Evolutionary conservation across 2,113 vertebrate genomes (phyloP).

Genomic region (Corythornis cristatus): DNA sequence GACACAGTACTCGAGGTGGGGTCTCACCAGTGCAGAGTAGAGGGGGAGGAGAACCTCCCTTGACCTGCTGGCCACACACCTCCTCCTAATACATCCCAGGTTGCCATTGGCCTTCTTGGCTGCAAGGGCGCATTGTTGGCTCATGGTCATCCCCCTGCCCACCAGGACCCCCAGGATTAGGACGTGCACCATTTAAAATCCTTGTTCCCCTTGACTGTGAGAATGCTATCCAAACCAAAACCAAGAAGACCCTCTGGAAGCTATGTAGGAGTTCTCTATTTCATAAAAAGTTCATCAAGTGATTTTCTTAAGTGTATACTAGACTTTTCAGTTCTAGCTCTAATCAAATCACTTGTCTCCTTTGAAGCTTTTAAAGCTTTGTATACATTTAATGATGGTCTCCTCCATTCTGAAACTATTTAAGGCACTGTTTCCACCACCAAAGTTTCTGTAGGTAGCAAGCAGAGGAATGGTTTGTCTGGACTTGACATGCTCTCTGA

Average conservation of each 20-base stretch:
- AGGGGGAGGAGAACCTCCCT: no score
- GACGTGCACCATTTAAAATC: not conserved
- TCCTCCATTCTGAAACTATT: not conserved
- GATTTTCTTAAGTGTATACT: not conserved
- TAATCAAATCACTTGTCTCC: not conserved
- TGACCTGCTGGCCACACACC: no score
- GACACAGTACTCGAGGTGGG: no score
- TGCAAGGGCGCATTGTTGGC: no score
- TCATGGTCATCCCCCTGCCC: no score
- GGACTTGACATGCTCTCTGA: not conserved
- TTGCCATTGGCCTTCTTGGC: no score
- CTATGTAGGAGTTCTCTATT: not conserved
- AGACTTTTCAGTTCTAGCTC: not conserved
- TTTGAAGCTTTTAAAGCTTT: conserved; percentile 17
- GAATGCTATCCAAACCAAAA: not conserved
- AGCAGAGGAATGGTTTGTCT: not conserved
- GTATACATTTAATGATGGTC: not conserved
- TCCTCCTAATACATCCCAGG: no score
- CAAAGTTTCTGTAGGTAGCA: not conserved
- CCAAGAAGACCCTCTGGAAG: not conserved
- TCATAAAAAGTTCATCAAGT: not conserved
- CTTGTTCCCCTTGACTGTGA: not conserved
- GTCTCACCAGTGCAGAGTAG: no score
- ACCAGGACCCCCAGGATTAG: not conserved
- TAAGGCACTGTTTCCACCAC: not conserved